Percentiles rank a stretch among this genome's conserved stretches.
These are phyloP conservation scores for Apeira syringaria DNA, from an alignment of 2,888 invertebrate genomes.

Conservation along the genomic window DNA sequence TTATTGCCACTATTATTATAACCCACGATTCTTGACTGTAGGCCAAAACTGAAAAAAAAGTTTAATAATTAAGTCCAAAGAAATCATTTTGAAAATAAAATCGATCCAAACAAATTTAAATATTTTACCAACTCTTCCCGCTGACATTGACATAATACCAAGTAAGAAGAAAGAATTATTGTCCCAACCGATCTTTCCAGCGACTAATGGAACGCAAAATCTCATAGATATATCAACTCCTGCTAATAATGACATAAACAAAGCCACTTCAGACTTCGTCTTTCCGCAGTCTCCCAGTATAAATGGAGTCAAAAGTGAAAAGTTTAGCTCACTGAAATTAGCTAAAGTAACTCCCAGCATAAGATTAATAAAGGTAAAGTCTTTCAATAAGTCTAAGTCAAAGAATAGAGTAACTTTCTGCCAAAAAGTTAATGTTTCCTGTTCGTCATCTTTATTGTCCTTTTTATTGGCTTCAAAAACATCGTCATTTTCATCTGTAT, in stretches of 20 bases:
- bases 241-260: slow-evolving; percentile 87
- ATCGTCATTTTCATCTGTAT: slow-evolving; percentile 57
- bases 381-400: slow-evolving; percentile 87
- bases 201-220: slow-evolving; percentile 87
- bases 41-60: slow-evolving; percentile 80
- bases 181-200: slow-evolving; percentile 87
- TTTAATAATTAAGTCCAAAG: neutral
- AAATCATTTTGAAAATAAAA: neutral
- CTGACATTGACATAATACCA: slow-evolving; percentile 86
- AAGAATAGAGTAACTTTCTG: slow-evolving; percentile 86
- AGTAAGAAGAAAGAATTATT: slow-evolving; percentile 88
- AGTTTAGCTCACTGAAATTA: slow-evolving; percentile 88
- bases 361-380: slow-evolving; percentile 87
- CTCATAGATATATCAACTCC: slow-evolving; percentile 86
- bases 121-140: slow-evolving; percentile 85
- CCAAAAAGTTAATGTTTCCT: slow-evolving; percentile 65
- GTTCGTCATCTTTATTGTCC: slow-evolving; percentile 42
- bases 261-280: slow-evolving; percentile 83
- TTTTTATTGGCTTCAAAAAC: slow-evolving; percentile 48
- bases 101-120: neutral
- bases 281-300: slow-evolving; percentile 88
- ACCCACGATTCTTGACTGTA: slow-evolving; percentile 82
- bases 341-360: slow-evolving; percentile 89
- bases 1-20: slow-evolving; percentile 83
- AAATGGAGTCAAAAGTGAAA: slow-evolving; percentile 88